Base-by-base conservation (phyloP, 2,113 vertebrate genomes). In the Natator depressus region DNA sequence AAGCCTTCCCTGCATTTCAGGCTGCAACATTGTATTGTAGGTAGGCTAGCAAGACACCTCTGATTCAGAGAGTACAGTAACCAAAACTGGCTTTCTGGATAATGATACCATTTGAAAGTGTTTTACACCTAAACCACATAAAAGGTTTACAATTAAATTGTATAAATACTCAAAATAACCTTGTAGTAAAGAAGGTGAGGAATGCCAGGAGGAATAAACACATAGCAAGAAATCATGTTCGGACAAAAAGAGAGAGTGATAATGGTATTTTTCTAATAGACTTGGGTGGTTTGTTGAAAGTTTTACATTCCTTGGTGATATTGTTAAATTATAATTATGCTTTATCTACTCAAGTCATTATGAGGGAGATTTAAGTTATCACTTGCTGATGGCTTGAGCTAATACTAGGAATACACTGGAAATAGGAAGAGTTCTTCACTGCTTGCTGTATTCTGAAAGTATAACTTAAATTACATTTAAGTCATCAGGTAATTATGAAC, bases 401-500 rank as follows among this genome's bases (percentile, higher is more conserved):
- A 90, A 85, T 90, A 90, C 69, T 95, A 89, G 24, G 84, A 95
- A 96, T 87, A 93, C 22, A 79, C 62, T 72, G 90, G 87, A 94
- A 97, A 91, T 65, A 87, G 91, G 91, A 94, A 95, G 91, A 82
- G 57, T 90, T 80, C 82, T 96, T 94, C 91, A 49, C 85, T 75
- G 69, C 89, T 93, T 85, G 82, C 90, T 85, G 47, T 88, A 95
- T 96, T 98, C 97, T 97, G 91, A 92, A 98, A 98, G 97, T 96
- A 98, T 97, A 96, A 96, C 97, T 98, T 97, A 98, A 98, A 98
- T 98, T 98, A 98, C 93, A 95, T 96, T 97, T 96, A 97, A 98
- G 97, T 97, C 97, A 98, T 98, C 97, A 97, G 98, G 98, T 98
- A 98, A 98, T 98, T 98, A 98, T 81, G 94, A 98, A 98, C 98